Evolutionary conservation across 2,797 vertebrate species (phyloP).

Genomic region (Hypotaenidia okinawae): DNA sequence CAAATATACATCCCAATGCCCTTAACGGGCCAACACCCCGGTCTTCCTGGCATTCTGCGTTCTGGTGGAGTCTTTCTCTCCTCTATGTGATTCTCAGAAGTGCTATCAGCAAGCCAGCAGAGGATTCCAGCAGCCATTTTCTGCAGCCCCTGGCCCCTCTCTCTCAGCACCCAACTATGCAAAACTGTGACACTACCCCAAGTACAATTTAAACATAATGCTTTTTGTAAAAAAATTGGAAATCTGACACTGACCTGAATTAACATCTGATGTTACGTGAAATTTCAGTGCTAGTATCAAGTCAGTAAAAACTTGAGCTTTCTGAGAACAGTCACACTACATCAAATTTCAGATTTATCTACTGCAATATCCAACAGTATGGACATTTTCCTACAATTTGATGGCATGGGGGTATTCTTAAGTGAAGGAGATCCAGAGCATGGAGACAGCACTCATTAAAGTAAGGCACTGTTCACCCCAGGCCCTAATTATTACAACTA

Average conservation of each 20-base stretch:
- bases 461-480: not conserved
- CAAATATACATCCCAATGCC: no score
- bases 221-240: not conserved
- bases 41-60: no score
- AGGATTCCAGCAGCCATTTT: no score
- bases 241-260: not conserved
- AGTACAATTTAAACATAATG: not conserved
- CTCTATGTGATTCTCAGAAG: no score
- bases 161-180: no score
- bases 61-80: no score
- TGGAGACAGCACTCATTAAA: not conserved
- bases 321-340: not conserved
- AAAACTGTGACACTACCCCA: not conserved
- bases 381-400: not conserved
- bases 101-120: no score
- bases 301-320: not conserved
- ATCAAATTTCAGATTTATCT: not conserved
- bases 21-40: no score
- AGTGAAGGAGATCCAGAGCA: not conserved
- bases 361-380: not conserved
- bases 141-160: no score
- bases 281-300: not conserved
- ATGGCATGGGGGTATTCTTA: not conserved
- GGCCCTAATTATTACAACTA: not conserved
- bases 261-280: rapidly evolving